A percentile compares a stretch with the other conserved stretches of the same genome.
Conservation (phyloP, 2,888 invertebrate genomes). For the Oasisia sp. region DNA sequence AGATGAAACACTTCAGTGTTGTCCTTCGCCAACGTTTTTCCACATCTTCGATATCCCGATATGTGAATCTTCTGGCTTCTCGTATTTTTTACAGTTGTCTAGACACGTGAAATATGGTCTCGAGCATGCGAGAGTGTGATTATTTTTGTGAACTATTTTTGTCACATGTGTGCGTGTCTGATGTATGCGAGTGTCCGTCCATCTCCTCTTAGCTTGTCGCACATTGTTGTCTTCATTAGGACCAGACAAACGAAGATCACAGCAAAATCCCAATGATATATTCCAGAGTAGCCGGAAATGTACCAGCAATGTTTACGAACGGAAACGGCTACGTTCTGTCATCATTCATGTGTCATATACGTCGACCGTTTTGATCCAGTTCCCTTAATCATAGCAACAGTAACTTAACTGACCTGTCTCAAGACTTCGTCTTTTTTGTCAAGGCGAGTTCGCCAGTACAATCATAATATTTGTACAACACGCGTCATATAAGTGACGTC, state of each 20-base stretch:
- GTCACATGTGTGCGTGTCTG: background rate
- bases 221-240: background rate
- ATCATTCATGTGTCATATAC: background rate
- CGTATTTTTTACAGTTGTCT: background rate
- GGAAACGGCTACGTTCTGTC: background rate
- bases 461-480: too few species aligned
- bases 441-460: too few species aligned
- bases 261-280: background rate
- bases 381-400: too few species aligned
- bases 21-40: background rate
- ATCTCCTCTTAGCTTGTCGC: background rate
- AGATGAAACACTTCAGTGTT: background rate
- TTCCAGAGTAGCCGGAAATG: background rate
- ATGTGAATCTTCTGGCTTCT: background rate
- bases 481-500: too few species aligned
- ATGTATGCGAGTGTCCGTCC: background rate
- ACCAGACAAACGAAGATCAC: background rate
- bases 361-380: background rate
- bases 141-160: background rate
- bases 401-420: too few species aligned
- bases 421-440: too few species aligned
- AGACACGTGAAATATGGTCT: background rate
- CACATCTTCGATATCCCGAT: background rate
- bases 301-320: background rate
- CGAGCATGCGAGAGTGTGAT: background rate